Evolutionary conservation across 2,888 invertebrate genomes (phyloP).

Genomic region (Artemia sinica): DNA sequence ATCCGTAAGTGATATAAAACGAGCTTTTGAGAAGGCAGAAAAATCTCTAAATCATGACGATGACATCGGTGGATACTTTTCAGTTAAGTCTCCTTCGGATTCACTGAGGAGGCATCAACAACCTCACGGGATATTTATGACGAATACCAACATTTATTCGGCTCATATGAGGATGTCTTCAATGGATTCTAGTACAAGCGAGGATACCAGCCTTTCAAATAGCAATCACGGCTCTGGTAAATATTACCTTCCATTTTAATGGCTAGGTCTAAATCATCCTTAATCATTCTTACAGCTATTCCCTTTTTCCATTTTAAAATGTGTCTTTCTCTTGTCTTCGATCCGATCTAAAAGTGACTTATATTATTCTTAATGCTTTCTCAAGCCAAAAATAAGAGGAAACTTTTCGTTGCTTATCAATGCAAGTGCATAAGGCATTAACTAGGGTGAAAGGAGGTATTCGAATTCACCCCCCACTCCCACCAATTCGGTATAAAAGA

Average conservation of each 20-base stretch:
- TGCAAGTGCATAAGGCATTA: no score
- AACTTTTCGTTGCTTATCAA: no score
- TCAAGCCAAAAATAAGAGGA: no score
- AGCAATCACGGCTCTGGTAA: neutral
- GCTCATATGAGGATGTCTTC: constrained; percentile 38
- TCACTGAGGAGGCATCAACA: neutral
- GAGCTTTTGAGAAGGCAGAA: constrained; percentile 40
- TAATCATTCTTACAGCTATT: no score
- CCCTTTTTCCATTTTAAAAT: no score
- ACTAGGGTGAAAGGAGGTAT: no score
- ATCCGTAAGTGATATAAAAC: constrained; percentile 41
- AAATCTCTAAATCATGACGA: constrained; percentile 24
- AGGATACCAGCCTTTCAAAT: constrained; percentile 30
- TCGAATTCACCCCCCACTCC: no score
- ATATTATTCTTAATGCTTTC: no score
- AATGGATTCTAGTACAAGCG: constrained; percentile 39
- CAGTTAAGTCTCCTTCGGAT: neutral
- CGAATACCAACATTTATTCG: constrained; percentile 20
- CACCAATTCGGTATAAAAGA: no score
- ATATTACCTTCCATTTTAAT: neutral
- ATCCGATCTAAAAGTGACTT: no score
- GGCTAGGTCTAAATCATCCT: no score
- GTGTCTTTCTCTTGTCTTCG: no score
- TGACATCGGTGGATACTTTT: neutral
- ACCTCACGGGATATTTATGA: constrained; percentile 4